Base-by-base conservation (phyloP, 2,888 invertebrate species). In the Nemotelus nigrinus region DNA sequence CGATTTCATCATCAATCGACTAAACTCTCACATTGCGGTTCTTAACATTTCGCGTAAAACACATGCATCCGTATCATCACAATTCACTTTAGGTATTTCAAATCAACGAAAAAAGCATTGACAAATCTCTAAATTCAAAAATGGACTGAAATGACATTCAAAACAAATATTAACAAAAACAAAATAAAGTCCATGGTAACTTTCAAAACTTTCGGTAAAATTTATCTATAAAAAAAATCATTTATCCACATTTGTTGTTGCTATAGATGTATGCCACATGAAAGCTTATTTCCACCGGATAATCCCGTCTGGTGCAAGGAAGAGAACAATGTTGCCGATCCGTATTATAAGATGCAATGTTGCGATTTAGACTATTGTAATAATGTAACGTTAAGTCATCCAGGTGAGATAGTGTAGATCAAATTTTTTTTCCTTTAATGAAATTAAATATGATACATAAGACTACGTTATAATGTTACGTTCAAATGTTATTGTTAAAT, bases 341-440 rank as follows among this genome's bases (percentile, higher is more conserved):
- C 83, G 76, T 84, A 85, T 80, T 87, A 86, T 83, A 87, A 82
- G 67, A 82, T 89, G 81, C 84, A 85, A 82, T 93, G 93, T 91
- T 93, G 93, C 89, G 86, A 87, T 79, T 85, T 89, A 83, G 88
- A 89, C 86, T 92, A 93, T 90, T 91, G 89, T 90, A 94, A 94
- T 91, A 93, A 78, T 63, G 63, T 84, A 82, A 82, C 83, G 79
- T 84, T 85, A 82, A 81, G 80, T 74, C 81, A 85, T 84, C 83
- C 86, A 86, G 86, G 86, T 86, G 86, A 87, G 86, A 84, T 25
- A 25, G 25, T 25, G 25, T 25, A 25, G 25, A 25, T 25, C 25
- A 58, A n/a, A 58, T 71, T 25, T 25, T 25, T 25, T 25, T 25
- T 25, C 25, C 25, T 25, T 25, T 25, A 25, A 25, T 25, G 25